phyloP scores from a whole-genome alignment of 2,888 invertebrate genomes.

The Prosopocoilus inquinatus region DNA sequence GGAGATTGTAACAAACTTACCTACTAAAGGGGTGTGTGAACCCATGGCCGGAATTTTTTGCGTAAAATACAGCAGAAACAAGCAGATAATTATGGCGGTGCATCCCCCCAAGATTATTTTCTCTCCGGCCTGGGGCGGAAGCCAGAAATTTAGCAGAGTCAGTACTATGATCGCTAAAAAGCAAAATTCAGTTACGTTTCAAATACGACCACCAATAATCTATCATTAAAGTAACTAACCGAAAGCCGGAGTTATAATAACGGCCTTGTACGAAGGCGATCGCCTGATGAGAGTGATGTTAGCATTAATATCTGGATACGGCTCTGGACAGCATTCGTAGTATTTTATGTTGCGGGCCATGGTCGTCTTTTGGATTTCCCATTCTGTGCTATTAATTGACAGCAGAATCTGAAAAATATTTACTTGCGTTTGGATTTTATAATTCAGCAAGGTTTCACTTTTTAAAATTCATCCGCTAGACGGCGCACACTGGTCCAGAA shows the following conservation, averaged over 20 bases:
- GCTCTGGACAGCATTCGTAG: constrained; percentile 58
- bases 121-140: constrained; percentile 66
- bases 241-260: constrained; percentile 63
- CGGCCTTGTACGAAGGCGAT: constrained; percentile 60
- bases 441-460: not conserved
- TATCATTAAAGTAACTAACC: constrained; percentile 42
- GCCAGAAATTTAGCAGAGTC: constrained; percentile 62
- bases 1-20: constrained; percentile 42
- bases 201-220: not conserved
- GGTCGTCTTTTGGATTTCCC: constrained; percentile 52
- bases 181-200: not conserved
- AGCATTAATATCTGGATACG: constrained; percentile 56
- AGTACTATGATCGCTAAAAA: constrained; percentile 59
- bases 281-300: constrained; percentile 55
- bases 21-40: constrained; percentile 56
- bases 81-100: constrained; percentile 59
- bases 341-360: constrained; percentile 45
- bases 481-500: too few relatives aligned
- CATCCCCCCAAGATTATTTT: constrained; percentile 62
- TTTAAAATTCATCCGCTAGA: too few relatives aligned
- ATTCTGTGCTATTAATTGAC: constrained; percentile 49
- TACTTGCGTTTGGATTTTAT: too few relatives aligned
- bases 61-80: constrained; percentile 64
- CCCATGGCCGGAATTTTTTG: constrained; percentile 58
- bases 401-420: constrained; percentile 35